These are phyloP conservation scores for Drosophila funebris DNA, from an alignment of 1,140 invertebrate genomes.

Conservation along the genomic window DNA sequence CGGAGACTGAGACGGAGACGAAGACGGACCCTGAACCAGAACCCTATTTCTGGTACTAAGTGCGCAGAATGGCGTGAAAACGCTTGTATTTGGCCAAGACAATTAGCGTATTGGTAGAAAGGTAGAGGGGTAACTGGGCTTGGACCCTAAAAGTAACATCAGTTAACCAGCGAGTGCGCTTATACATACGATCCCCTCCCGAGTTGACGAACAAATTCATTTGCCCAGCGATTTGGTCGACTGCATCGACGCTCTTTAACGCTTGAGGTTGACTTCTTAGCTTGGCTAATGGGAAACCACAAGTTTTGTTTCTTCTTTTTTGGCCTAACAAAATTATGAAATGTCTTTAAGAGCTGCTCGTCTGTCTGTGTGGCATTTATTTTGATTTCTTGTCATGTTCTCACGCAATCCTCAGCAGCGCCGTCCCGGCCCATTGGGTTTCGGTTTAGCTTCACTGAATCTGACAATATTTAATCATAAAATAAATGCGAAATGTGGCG, in stretches of 20 bases:
- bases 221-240: slow-evolving; percentile 22
- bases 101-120: slow-evolving; percentile 50
- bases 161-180: slow-evolving; percentile 71
- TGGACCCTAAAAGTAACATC: slow-evolving; percentile 25
- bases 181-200: slow-evolving; percentile 7
- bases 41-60: slow-evolving; percentile 26
- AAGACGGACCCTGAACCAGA: neutral
- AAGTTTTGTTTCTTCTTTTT: slow-evolving; percentile 33
- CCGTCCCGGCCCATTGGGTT: slow-evolving; percentile 54
- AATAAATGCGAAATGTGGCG: slow-evolving; percentile 57
- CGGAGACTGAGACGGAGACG: neutral
- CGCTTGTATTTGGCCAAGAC: slow-evolving; percentile 77
- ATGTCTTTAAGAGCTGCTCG: slow-evolving; percentile 16
- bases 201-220: slow-evolving; percentile 57
- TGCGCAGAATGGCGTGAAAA: slow-evolving; percentile 79
- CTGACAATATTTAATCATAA: slow-evolving; percentile 61
- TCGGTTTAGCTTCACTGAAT: slow-evolving; percentile 63
- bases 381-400: slow-evolving; percentile 54
- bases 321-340: slow-evolving; percentile 35
- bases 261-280: neutral
- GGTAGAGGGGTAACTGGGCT: neutral
- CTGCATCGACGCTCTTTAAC: slow-evolving; percentile 2
- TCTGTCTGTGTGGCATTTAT: slow-evolving; percentile 33
- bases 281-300: slow-evolving; percentile 18
- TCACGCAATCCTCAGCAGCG: slow-evolving; percentile 30